Base-by-base conservation (phyloP, 37 sponge, comb jelly and placozoan genomes). In the Cladorhizidae sp. region DNA sequence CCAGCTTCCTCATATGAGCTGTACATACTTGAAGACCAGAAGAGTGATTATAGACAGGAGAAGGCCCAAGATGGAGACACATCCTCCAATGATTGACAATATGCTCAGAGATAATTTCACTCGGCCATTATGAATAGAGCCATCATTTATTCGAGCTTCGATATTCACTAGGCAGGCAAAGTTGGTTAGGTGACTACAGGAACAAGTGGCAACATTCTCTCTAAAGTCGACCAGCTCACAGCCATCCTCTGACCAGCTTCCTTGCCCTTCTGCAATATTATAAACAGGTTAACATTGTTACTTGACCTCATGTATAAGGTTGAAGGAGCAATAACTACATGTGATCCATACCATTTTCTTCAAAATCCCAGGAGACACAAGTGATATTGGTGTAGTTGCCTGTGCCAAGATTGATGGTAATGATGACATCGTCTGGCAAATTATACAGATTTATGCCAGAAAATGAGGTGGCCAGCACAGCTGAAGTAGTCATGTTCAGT, bases 171-270 rank as follows among this genome's bases (percentile, higher is more conserved):
- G 59, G 23, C 40, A 39, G 18, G 90, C 90, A 80, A 89, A 89
- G 79, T 89, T 89, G n/a, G 90, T 89, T 58, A 89, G 85, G 39
- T 89, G 90, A 58, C 45, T 84, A 39, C 90, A 89, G n/a, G 65
- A 54, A 57, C 90, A 89, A 17, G 31, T 65, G 21, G 64, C 81
- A 1, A 23, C 40, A 21, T 42, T 40, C 17, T 57, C 37, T 21
- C 28, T 42, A n/a, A 43, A 61, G 22, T 29, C 29, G 1, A 42
- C 57, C 1, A 45, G 26, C 22, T n/a, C 22, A 40, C 86, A 86
- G 20, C 86, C 86, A 23, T 73, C 41, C 23, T 21, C 40, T 20
- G 68, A 71, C 85, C 85, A 84, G 33, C 54, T 58, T 22, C 77
- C 85, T 20, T 3, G 23, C 22, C 64, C 64, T 37, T 63, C 73